Base-by-base conservation (phyloP, 1,140 invertebrate species). In the Colletes gigas region DNA sequence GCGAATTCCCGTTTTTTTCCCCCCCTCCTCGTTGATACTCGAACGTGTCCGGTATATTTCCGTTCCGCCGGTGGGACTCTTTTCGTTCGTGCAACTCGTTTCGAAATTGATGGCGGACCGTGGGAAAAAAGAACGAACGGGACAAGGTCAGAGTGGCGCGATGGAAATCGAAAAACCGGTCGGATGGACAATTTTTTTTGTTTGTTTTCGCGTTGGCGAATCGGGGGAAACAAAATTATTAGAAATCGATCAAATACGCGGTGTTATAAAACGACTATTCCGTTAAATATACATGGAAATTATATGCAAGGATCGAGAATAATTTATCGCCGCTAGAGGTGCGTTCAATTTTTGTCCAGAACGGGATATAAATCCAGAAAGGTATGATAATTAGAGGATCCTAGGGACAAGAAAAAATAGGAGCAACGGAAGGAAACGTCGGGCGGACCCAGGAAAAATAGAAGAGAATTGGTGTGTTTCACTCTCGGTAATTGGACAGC, bases 401-500 rank as follows among this genome's bases (percentile, higher is more conserved):
- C 19, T 10, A 12, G 21, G 6, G 8, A 12, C 2, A 12, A 14
- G 1, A 10, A 19, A 9, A 19, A 9, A 41, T 50, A 21, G 4
- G 30, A 2, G 66, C 10, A 68, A 30, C 57, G 1, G 44, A 19
- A 50, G 5, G 4, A n/a, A 7, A 1, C 17, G 17, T 30, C 30
- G 6, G 8, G 41, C 4, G 14, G 30, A 1, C 3, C 5, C n/a
- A 6, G 14, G 0, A 47, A 50, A 39, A 63, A 47, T 12, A 8
- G 39, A 39, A 17, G 63, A 75, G 60, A 63, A 71, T 78, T 21
- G 67, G 60, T 30, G 19, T 44, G 69, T 17, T 63, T 65, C 59
- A 14, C 15, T 78, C 39, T n/a, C 59, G 14, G 69, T 78, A 78
- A 78, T 78, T 73, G 77, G 14, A 73, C 39, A 44, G 30, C 55